Percentiles rank a stretch among this genome's conserved stretches.
Conservation (phyloP, 2,888 invertebrate genomes). For the Eubasilissa splendida region DNA sequence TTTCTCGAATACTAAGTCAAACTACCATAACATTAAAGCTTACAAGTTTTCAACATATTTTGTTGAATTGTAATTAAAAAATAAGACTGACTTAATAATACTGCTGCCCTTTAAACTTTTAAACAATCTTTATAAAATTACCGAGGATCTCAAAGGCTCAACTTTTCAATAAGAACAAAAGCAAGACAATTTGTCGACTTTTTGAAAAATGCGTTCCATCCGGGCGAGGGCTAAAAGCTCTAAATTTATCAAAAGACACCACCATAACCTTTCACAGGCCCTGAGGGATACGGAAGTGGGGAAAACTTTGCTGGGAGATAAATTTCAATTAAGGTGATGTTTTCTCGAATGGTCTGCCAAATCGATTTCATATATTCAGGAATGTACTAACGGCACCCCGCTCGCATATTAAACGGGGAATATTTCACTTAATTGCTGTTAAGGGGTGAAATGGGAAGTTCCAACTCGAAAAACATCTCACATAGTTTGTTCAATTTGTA, state of each 20-base stretch:
- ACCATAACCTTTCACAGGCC: slow-evolving; percentile 18
- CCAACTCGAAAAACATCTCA: no score
- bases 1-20: no score
- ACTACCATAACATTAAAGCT: not conserved
- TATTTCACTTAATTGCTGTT: not conserved
- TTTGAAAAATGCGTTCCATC: not conserved
- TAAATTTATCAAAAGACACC: slow-evolving; percentile 39
- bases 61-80: no score
- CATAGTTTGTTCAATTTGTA: no score
- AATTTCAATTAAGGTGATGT: slow-evolving; percentile 54
- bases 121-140: not conserved
- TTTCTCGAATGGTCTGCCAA: slow-evolving; percentile 37
- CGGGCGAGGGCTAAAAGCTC: slow-evolving; percentile 12
- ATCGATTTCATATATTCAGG: slow-evolving; percentile 34
- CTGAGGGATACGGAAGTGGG: not conserved
- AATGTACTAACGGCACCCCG: not conserved
- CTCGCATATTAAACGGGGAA: slow-evolving; percentile 5
- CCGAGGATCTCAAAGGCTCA: not conserved
- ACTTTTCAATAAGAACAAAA: not conserved
- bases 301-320: slow-evolving; percentile 25
- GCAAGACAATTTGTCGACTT: slow-evolving; percentile 8
- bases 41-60: no score
- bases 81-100: no score
- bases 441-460: not conserved
- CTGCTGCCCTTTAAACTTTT: no score